These are phyloP conservation scores for Phragmatobia fuliginosa DNA, from an alignment of 2,888 invertebrate species.

Conservation along the genomic window DNA sequence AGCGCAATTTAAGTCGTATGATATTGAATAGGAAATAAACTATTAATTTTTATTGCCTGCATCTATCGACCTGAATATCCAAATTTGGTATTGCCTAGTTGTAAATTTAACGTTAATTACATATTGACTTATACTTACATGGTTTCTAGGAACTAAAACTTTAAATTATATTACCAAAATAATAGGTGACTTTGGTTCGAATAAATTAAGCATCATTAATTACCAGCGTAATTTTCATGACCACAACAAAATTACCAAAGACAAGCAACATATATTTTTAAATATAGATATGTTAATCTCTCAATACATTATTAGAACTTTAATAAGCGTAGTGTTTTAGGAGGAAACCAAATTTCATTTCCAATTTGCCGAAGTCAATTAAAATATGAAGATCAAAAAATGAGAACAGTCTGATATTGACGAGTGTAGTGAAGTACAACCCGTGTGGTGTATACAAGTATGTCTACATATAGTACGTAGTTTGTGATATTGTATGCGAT, in stretches of 20 bases:
- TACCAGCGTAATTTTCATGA: neutral
- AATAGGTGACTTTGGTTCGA: neutral
- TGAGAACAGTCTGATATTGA: neutral
- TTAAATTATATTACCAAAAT: neutral
- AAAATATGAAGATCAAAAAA: neutral
- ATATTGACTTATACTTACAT: neutral
- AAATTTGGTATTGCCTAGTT: neutral
- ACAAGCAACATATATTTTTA: neutral
- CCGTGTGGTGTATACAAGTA: neutral
- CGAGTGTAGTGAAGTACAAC: neutral
- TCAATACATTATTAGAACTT: neutral
- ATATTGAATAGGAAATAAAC: neutral
- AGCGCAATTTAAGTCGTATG: neutral
- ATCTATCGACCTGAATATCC: constrained; percentile 1
- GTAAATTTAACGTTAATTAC: neutral
- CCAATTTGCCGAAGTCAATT: neutral
- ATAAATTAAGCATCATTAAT: neutral
- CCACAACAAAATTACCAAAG: neutral
- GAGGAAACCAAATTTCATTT: neutral
- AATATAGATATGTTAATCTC: neutral
- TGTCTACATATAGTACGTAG: constrained; percentile 19
- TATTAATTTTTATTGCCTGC: neutral
- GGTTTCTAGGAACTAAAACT: neutral
- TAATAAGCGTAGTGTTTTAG: too few relatives aligned
- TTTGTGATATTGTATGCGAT: constrained; percentile 50